Percentiles rank a stretch among this genome's conserved stretches.
Evolutionary conservation across 2,797 vertebrate species (phyloP).

Genomic region (Muraenolepis orangiensis): DNA sequence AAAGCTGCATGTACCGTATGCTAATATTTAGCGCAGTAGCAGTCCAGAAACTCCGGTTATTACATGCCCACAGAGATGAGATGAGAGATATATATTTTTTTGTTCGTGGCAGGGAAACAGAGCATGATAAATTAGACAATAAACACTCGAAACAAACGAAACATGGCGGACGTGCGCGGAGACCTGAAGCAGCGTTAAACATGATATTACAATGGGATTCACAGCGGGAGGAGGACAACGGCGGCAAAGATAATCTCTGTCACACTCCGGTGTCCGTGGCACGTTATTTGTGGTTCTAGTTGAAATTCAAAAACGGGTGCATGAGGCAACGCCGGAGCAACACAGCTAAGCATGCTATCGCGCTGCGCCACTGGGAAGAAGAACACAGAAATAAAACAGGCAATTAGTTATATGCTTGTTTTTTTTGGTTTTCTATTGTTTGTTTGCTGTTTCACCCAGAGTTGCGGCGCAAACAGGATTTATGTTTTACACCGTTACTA

Average conservation of each 20-base stretch:
- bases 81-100: conserved; percentile 63
- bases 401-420: neutral
- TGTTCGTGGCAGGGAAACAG: conserved; percentile 58
- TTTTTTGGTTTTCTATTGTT: neutral
- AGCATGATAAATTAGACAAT: conserved; percentile 76
- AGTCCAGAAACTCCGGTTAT: conserved; percentile 59
- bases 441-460: neutral
- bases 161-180: conserved; percentile 57
- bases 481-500: neutral
- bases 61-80: conserved; percentile 63
- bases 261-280: conserved; percentile 44
- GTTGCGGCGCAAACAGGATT: neutral
- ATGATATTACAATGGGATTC: conserved; percentile 43
- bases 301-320: conserved; percentile 32
- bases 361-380: conserved; percentile 15
- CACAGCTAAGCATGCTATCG: neutral
- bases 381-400: conserved; percentile 8
- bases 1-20: conserved; percentile 49
- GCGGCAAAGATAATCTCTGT: conserved; percentile 32
- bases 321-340: conserved; percentile 11
- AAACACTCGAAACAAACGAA: conserved; percentile 70
- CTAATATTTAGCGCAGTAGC: conserved; percentile 62
- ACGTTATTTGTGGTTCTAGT: conserved; percentile 40
- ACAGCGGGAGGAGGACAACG: conserved; percentile 21
- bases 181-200: conserved; percentile 58